phyloP scores from a whole-genome alignment of 1,140 invertebrate genomes.

The Hypsibius dujardini region DNA sequence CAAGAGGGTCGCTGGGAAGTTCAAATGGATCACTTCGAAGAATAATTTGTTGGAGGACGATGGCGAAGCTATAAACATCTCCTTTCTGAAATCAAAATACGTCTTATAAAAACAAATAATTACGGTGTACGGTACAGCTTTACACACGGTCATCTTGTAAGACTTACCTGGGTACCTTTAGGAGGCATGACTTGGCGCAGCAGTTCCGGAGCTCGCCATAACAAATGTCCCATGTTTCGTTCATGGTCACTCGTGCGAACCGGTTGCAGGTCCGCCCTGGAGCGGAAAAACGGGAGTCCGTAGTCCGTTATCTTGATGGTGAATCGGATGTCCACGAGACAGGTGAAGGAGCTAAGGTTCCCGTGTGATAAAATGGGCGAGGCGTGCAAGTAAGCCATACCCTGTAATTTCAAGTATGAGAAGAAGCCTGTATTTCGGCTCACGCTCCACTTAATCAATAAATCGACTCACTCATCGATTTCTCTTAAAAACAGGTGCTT shows the following conservation, averaged over 20 bases:
- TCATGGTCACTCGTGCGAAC: background rate
- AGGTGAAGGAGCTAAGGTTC: conserved; percentile 86
- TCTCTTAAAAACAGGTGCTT: too few relatives aligned
- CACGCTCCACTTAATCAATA: too few relatives aligned
- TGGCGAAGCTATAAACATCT: conserved; percentile 85
- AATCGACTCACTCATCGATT: too few relatives aligned
- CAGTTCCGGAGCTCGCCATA: background rate
- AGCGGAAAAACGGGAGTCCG: conserved; percentile 60
- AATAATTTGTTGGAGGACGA: conserved; percentile 83
- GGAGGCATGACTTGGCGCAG: background rate
- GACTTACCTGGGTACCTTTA: background rate
- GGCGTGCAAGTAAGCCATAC: conserved; percentile 78
- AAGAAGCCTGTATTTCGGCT: too few relatives aligned
- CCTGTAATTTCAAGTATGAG: too few relatives aligned
- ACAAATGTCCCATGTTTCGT: background rate
- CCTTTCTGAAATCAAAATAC: conserved; percentile 57
- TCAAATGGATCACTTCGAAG: conserved; percentile 72
- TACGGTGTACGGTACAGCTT: conserved; percentile 57
- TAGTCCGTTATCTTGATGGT: conserved; percentile 94
- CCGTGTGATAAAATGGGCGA: conserved; percentile 80
- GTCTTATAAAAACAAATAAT: conserved; percentile 29
- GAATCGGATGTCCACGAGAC: conserved; percentile 88
- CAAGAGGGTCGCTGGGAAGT: conserved; percentile 36
- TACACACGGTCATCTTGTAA: conserved; percentile 60
- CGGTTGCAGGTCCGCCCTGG: background rate